A percentile compares a stretch with the other conserved stretches of the same genome.
phyloP scores from a whole-genome alignment of 2,797 vertebrate genomes.

The Pangasius krempfi region DNA sequence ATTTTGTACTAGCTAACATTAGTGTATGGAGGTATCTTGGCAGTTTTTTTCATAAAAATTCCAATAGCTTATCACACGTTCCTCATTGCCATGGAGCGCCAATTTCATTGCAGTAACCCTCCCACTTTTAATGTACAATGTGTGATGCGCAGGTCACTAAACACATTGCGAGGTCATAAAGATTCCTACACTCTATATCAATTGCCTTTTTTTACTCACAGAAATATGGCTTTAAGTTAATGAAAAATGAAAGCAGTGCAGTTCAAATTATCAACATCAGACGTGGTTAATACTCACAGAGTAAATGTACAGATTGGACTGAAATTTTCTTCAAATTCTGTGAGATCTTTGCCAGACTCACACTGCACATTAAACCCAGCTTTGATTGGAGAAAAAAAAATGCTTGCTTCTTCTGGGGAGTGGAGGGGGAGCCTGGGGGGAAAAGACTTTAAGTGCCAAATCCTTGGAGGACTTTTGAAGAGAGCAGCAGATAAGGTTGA shows the following conservation, averaged over 20 bases:
- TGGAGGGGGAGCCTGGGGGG: constrained; percentile 9
- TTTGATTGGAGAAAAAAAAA: constrained; percentile 48
- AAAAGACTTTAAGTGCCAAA: constrained; percentile 55
- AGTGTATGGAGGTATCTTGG: neutral
- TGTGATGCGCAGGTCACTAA: neutral
- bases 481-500: constrained; percentile 71
- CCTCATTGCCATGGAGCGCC: no score
- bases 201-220: neutral
- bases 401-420: constrained; percentile 9
- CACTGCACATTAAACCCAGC: neutral
- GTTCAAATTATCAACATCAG: neutral
- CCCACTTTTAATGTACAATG: neutral
- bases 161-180: neutral
- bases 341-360: constrained; percentile 23
- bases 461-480: constrained; percentile 59
- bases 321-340: constrained; percentile 9
- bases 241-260: neutral
- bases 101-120: neutral
- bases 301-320: neutral
- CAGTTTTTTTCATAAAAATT: neutral
- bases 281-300: neutral
- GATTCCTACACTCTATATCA: neutral
- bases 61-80: neutral
- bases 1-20: neutral
- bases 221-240: neutral